Conservation (phyloP, 1,140 invertebrate genomes). For the Lepidurus apus region DNA sequence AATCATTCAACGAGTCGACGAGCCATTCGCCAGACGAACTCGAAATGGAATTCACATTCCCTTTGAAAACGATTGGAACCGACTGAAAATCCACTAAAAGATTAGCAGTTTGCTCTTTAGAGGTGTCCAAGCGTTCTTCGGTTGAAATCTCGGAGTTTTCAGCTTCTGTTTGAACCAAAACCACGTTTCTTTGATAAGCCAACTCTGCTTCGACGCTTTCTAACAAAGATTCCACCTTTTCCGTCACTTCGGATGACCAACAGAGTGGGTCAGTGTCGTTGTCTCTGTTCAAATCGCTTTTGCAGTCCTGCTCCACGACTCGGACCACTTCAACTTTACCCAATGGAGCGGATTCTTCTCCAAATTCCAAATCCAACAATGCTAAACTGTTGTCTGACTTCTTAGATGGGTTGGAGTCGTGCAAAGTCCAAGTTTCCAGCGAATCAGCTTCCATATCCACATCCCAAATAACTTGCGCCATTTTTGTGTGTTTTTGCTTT, state of each 20-base stretch:
- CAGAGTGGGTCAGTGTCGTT: constrained; percentile 13
- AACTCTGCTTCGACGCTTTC: background rate
- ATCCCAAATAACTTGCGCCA: background rate
- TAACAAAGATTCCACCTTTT: background rate
- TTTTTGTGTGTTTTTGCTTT: background rate
- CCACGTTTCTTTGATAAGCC: background rate
- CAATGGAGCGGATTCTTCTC: background rate
- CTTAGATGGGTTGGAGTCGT: background rate
- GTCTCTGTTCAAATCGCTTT: background rate
- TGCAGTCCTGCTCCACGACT: background rate
- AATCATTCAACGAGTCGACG: background rate
- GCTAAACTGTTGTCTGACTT: background rate
- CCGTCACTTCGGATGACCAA: background rate
- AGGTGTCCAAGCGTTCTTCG: background rate
- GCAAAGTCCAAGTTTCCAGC: background rate
- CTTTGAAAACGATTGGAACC: background rate
- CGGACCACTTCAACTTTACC: background rate
- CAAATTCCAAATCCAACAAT: background rate
- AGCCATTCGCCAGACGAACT: background rate
- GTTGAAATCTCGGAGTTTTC: background rate
- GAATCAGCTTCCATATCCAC: constrained; percentile 8
- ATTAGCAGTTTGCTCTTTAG: background rate
- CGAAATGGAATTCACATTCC: background rate
- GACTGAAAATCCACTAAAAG: background rate
- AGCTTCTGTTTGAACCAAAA: background rate